A percentile compares a stretch with the other conserved stretches of the same genome.
phyloP scores from a whole-genome alignment of 2,888 invertebrate species.

The Rhingia campestris region DNA sequence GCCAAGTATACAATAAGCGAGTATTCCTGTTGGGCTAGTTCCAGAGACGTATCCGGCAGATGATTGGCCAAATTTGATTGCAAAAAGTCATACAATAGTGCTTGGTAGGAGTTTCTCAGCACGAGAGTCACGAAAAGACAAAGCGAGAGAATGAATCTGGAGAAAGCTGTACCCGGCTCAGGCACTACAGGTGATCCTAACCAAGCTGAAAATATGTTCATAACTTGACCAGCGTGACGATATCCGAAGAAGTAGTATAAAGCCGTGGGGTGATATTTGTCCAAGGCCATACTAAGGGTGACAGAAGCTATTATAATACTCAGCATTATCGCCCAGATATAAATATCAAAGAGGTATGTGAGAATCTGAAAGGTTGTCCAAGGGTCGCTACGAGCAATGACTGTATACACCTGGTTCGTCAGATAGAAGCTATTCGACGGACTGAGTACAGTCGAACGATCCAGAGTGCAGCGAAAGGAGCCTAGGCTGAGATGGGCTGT shows the following conservation, averaged over 20 bases:
- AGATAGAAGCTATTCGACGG: constrained; percentile 77
- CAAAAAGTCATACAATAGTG: constrained; percentile 73
- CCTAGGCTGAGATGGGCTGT: constrained; percentile 76
- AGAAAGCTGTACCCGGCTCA: constrained; percentile 69
- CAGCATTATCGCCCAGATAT: constrained; percentile 73
- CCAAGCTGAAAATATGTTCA: constrained; percentile 54
- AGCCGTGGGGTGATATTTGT: constrained; percentile 7
- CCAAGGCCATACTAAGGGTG: constrained; percentile 11
- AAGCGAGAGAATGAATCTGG: constrained; percentile 67
- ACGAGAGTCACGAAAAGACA: constrained; percentile 73
- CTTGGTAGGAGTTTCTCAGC: constrained; percentile 74
- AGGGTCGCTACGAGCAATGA: constrained; percentile 53
- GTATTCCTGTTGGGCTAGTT: constrained; percentile 65
- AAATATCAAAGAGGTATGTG: constrained; percentile 74
- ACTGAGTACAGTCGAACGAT: constrained; percentile 64
- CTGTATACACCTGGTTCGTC: constrained; percentile 73
- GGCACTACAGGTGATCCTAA: constrained; percentile 50
- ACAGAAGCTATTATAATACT: constrained; percentile 31
- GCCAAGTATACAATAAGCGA: constrained; percentile 71
- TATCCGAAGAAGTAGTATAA: constrained; percentile 44
- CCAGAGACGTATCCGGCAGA: constrained; percentile 62
- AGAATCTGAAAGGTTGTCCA: constrained; percentile 75
- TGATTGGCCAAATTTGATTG: constrained; percentile 61
- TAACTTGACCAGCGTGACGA: background rate
- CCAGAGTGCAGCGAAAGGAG: constrained; percentile 75